phyloP scores from a whole-genome alignment of 1,140 invertebrate genomes.

The Penaeus chinensis region DNA sequence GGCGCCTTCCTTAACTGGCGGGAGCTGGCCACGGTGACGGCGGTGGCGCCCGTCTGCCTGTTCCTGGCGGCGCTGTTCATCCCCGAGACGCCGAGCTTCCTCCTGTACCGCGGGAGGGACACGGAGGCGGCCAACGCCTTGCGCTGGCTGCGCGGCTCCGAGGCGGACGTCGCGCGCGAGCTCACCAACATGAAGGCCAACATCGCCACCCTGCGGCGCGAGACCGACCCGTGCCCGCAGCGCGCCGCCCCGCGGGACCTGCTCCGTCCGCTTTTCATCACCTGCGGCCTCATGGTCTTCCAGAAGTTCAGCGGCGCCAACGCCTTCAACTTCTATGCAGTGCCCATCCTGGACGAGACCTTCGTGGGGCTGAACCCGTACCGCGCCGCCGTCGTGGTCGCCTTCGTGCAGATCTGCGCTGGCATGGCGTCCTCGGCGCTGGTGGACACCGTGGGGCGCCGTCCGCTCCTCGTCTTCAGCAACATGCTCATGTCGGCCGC shows the following conservation, averaged over 20 bases:
- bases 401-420: constrained; percentile 81
- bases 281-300: constrained; percentile 87
- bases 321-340: constrained; percentile 85
- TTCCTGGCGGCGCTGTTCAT: constrained; percentile 69
- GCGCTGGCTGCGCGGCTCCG: constrained; percentile 80
- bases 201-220: constrained; percentile 69
- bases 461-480: constrained; percentile 81
- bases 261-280: constrained; percentile 78
- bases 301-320: constrained; percentile 85
- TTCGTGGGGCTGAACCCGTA: constrained; percentile 82
- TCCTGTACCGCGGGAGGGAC: constrained; percentile 80
- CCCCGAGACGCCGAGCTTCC: constrained; percentile 85
- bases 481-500: constrained; percentile 86
- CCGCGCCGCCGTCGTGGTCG: constrained; percentile 81
- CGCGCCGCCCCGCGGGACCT: constrained; percentile 66
- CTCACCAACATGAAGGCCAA: constrained; percentile 76
- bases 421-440: constrained; percentile 82
- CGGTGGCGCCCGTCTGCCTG: constrained; percentile 75
- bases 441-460: constrained; percentile 81
- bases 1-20: constrained; percentile 86
- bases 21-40: constrained; percentile 80
- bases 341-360: constrained; percentile 81
- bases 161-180: constrained; percentile 78
- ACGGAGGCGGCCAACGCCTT: constrained; percentile 81
- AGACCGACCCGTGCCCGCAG: constrained; percentile 59